Percentiles rank a stretch among this genome's conserved stretches.
phyloP scores from a whole-genome alignment of 2,113 vertebrate genomes.

The Dascyllus trimaculatus region DNA sequence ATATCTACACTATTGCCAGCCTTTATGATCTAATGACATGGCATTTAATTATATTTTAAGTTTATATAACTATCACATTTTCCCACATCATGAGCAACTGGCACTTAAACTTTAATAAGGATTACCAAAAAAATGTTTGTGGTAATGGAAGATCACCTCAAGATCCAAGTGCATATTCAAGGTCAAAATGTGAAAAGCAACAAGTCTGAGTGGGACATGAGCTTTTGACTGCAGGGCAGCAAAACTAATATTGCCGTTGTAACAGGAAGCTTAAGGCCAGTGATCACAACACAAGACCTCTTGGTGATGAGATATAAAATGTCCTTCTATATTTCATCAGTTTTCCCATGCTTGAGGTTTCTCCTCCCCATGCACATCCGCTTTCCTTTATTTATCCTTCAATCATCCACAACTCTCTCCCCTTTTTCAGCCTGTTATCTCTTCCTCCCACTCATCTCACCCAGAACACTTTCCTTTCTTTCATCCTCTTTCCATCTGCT shows the following conservation, averaged over 20 bases:
- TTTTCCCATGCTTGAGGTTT: conserved; percentile 52
- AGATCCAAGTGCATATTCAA: conserved; percentile 32
- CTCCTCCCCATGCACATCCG: conserved; percentile 60
- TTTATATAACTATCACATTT: not conserved
- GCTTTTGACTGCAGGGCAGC: conserved; percentile 36
- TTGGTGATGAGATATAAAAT: conserved; percentile 68
- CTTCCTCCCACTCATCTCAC: conserved; percentile 71
- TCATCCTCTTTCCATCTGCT: conserved; percentile 73
- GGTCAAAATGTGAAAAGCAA: conserved; percentile 54
- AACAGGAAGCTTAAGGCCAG: conserved; percentile 50
- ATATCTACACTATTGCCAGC: too few species aligned
- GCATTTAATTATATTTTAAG: not conserved
- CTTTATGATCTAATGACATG: not conserved
- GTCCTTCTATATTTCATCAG: conserved; percentile 70
- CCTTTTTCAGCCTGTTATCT: conserved; percentile 65
- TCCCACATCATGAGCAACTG: not conserved
- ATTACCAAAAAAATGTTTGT: not conserved
- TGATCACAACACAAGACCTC: conserved; percentile 43
- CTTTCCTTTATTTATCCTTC: conserved; percentile 76
- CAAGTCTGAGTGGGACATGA: conserved; percentile 47
- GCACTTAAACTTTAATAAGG: not conserved
- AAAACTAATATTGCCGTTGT: conserved; percentile 42
- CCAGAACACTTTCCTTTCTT: conserved; percentile 76
- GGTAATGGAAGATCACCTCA: conserved; percentile 5
- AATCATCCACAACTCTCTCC: conserved; percentile 65